A percentile compares a stretch with the other conserved stretches of the same genome.
phyloP scores from a whole-genome alignment of 2,888 invertebrate genomes.

The Cephalotes varians region DNA sequence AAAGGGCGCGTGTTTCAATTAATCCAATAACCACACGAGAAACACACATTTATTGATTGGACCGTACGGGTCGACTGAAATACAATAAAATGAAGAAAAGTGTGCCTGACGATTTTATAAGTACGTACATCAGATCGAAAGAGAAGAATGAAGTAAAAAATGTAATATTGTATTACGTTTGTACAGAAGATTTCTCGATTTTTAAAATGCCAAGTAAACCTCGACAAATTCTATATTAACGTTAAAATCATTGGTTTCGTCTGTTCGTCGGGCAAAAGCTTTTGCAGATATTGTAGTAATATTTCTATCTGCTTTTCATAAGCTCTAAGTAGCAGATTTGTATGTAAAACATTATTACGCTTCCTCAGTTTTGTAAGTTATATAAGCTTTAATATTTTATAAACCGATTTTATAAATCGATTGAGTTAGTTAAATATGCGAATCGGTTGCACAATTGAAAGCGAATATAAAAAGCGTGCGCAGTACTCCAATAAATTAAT shows the following conservation, averaged over 20 bases:
- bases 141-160: constrained; percentile 7
- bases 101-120: constrained; percentile 4
- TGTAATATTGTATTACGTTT: neutral
- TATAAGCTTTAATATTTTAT: constrained; percentile 2
- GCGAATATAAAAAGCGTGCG: neutral
- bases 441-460: neutral
- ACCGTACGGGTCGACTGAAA: constrained; percentile 9
- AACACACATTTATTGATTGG: constrained; percentile 34
- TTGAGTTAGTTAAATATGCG: constrained; percentile 2
- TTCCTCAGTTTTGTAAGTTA: constrained; percentile 9
- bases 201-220: neutral
- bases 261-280: neutral
- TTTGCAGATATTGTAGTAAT: constrained; percentile 1
- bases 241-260: constrained; percentile 9
- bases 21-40: constrained; percentile 29
- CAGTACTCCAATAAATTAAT: constrained; percentile 18
- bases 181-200: neutral
- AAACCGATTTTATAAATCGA: constrained; percentile 34
- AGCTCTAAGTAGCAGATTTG: constrained; percentile 27
- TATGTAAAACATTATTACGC: constrained; percentile 6
- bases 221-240: constrained; percentile 2
- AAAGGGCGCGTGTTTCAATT: constrained; percentile 37
- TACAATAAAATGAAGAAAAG: constrained; percentile 11
- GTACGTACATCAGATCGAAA: neutral
- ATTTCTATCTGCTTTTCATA: constrained; percentile 20